Evolutionary conservation across 2,113 vertebrate species (phyloP).

Genomic region (Pygoscelis adeliae): DNA sequence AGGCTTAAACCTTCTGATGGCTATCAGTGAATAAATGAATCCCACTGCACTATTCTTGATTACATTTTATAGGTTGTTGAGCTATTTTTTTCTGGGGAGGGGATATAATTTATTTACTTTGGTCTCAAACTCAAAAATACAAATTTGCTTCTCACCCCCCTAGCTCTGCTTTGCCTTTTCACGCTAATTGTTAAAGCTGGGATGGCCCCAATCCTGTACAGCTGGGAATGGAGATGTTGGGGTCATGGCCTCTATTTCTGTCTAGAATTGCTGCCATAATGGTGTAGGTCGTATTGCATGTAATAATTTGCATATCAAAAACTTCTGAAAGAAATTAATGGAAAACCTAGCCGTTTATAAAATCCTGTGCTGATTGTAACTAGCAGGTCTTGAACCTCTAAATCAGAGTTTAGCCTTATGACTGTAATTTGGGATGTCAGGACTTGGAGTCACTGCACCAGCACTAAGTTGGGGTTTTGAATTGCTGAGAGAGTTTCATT

Average conservation of each 20-base stretch:
- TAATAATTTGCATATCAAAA: slow-evolving; percentile 48
- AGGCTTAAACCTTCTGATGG: slow-evolving; percentile 50
- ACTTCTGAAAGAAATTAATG: slow-evolving; percentile 1
- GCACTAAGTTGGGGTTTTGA: not conserved
- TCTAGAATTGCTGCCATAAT: not conserved
- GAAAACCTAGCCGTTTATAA: not conserved
- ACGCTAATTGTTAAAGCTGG: not conserved
- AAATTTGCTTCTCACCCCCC: not conserved
- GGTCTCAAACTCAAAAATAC: not conserved
- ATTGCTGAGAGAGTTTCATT: not conserved
- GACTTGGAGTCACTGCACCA: not conserved
- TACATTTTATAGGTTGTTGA: slow-evolving; percentile 41
- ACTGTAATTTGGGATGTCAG: slow-evolving; percentile 6
- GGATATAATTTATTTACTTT: not conserved
- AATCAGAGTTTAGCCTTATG: not conserved
- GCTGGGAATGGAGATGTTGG: not conserved
- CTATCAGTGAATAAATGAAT: slow-evolving; percentile 43
- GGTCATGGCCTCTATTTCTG: not conserved
- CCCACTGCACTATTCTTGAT: not conserved
- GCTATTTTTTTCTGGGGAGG: not conserved
- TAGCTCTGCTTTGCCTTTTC: not conserved
- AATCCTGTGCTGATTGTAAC: slow-evolving; percentile 16
- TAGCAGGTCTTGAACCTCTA: slow-evolving; percentile 24
- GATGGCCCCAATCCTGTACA: accelerated
- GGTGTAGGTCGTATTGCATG: not conserved